Conservation (phyloP, 2,113 vertebrate species). For the human region DNA sequence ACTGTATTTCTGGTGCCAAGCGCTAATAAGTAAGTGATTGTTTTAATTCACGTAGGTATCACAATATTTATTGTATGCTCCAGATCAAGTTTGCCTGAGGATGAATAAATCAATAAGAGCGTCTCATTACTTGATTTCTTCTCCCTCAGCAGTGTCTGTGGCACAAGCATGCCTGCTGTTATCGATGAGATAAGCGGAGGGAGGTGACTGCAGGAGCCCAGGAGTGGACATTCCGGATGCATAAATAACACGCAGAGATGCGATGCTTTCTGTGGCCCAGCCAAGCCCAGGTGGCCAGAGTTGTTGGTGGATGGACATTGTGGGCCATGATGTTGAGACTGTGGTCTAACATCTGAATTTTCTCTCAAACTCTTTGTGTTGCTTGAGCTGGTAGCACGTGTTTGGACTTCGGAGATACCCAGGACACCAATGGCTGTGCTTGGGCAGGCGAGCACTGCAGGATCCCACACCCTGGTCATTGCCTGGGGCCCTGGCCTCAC, state of each 20-base stretch:
- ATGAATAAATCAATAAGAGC: not conserved
- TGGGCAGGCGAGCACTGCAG: too few species aligned
- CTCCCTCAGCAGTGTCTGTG: not conserved
- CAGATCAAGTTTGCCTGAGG: not conserved
- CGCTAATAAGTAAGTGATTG: not conserved
- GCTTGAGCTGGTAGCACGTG: not conserved
- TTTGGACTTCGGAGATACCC: not conserved
- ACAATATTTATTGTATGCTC: not conserved
- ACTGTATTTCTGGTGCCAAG: slow-evolving; percentile 49
- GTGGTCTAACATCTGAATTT: too few species aligned
- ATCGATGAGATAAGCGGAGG: not conserved
- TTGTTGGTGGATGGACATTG: accelerated
- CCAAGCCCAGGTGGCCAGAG: accelerated
- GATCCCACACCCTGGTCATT: too few species aligned
- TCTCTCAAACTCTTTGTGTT: not conserved
- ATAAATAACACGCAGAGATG: not conserved
- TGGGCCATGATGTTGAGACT: not conserved
- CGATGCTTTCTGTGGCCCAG: not conserved
- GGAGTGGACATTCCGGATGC: accelerated
- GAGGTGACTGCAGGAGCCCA: not conserved
- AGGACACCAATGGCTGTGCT: too few species aligned
- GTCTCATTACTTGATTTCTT: not conserved
- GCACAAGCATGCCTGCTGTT: not conserved
- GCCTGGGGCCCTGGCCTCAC: not conserved
- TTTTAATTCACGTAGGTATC: not conserved